Evolutionary conservation across 2,113 vertebrate genomes (phyloP).

Genomic region (Cyprinodon tularosa): DNA sequence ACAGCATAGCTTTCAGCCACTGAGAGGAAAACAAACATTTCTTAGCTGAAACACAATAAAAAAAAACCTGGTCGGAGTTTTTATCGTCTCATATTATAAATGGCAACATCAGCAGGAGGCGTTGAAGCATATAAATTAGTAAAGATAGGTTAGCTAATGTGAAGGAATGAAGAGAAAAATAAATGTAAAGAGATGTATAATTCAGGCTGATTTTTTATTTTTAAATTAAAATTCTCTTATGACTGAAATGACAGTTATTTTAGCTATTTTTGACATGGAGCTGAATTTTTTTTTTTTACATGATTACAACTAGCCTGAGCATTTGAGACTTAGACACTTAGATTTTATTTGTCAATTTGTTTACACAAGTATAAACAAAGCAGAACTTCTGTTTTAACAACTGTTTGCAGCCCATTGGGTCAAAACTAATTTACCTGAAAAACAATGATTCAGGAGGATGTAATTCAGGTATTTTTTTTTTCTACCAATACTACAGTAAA

Average conservation of each 20-base stretch:
- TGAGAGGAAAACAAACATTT: too few relatives aligned
- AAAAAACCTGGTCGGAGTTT: too few relatives aligned
- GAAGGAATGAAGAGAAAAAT: background rate
- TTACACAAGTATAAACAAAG: background rate
- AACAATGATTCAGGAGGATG: background rate
- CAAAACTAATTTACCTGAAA: background rate
- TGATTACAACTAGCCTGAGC: too few relatives aligned
- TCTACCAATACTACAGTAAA: background rate
- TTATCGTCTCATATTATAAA: background rate
- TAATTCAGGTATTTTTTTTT: background rate
- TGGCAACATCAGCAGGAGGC: background rate
- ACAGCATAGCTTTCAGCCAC: too few relatives aligned
- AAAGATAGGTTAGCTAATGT: background rate
- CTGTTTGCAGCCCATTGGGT: background rate
- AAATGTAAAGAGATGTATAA: background rate
- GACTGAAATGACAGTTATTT: background rate
- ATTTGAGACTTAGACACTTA: too few relatives aligned
- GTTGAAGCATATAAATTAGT: too few relatives aligned
- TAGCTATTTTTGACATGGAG: too few relatives aligned
- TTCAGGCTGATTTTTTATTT: background rate
- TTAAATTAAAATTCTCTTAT: background rate
- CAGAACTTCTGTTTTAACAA: background rate
- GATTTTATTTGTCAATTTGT: too few relatives aligned
- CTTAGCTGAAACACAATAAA: too few relatives aligned
- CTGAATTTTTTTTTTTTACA: too few relatives aligned